Conservation (phyloP, 2,797 vertebrate species). For the Todus mexicanus region DNA sequence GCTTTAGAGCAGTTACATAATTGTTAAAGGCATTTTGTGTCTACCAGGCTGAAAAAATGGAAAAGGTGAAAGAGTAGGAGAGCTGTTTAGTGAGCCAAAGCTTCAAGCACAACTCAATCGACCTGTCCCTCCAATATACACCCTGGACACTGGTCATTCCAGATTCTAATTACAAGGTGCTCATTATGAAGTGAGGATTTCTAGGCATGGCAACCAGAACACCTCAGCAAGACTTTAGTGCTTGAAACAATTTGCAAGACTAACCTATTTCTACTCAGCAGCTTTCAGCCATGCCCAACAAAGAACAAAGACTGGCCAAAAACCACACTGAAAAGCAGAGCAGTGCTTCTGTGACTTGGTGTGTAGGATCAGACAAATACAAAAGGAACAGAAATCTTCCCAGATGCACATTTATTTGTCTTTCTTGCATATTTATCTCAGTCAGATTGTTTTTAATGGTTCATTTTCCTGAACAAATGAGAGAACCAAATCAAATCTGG, state of each 20-base stretch:
- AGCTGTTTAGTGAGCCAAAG: not conserved
- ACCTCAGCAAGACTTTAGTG: not conserved
- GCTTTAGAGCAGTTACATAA: not conserved
- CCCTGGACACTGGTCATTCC: not conserved
- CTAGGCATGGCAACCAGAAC: not conserved
- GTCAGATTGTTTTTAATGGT: not conserved
- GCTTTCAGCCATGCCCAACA: not conserved
- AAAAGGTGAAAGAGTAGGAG: not conserved
- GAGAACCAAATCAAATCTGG: not conserved
- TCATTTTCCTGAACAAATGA: not conserved
- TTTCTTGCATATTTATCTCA: not conserved
- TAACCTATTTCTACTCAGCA: not conserved
- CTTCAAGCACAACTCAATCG: not conserved
- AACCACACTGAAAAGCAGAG: not conserved
- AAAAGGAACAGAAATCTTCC: not conserved
- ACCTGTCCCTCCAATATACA: not conserved
- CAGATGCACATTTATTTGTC: fast-evolving
- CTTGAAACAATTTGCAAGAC: not conserved
- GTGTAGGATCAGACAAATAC: not conserved
- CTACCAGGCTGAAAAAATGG: not conserved
- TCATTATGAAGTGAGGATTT: not conserved
- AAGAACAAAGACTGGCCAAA: not conserved
- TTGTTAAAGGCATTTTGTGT: not conserved
- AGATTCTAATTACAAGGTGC: not conserved
- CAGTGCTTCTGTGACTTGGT: not conserved